Percentiles rank a stretch among this genome's conserved stretches.
These are phyloP conservation scores for Drosophila mimetica DNA, from an alignment of 2,888 invertebrate species.

Conservation along the genomic window DNA sequence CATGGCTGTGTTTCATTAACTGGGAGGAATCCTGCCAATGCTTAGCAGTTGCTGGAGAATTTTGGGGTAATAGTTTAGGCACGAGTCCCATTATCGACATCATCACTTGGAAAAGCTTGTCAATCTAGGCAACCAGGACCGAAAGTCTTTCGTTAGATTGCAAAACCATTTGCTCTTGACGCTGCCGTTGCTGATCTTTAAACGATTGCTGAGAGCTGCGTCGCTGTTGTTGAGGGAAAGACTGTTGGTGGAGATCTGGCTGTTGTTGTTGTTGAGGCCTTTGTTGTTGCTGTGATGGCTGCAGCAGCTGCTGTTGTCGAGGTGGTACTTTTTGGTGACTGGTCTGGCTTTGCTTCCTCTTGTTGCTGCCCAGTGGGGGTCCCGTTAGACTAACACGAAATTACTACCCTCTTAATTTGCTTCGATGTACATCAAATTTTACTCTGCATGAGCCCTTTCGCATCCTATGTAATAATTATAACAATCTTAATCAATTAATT, in stretches of 20 bases:
- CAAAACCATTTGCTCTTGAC: not conserved
- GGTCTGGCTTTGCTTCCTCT: too few relatives aligned
- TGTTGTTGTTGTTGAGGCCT: not conserved
- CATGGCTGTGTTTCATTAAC: too few relatives aligned
- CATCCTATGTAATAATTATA: too few relatives aligned
- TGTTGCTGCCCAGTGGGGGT: too few relatives aligned
- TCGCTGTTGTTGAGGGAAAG: not conserved
- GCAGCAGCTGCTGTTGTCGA: not conserved
- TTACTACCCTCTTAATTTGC: too few relatives aligned
- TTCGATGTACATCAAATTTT: too few relatives aligned
- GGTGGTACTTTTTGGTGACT: not conserved
- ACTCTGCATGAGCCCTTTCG: too few relatives aligned
- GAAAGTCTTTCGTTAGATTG: not conserved
- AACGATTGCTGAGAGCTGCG: not conserved
- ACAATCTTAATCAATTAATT: too few relatives aligned
- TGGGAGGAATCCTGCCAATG: too few relatives aligned
- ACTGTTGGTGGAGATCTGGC: not conserved
- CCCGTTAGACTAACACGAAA: too few relatives aligned
- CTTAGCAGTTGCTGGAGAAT: too few relatives aligned
- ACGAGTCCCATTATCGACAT: not conserved
- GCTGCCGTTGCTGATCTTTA: too few relatives aligned
- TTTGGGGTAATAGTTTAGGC: not conserved
- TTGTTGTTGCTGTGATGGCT: conserved; percentile 3
- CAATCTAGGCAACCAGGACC: not conserved
- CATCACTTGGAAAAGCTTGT: not conserved